These are phyloP conservation scores for Coleophora flavipennella DNA, from an alignment of 2,888 invertebrate species.

Conservation along the genomic window DNA sequence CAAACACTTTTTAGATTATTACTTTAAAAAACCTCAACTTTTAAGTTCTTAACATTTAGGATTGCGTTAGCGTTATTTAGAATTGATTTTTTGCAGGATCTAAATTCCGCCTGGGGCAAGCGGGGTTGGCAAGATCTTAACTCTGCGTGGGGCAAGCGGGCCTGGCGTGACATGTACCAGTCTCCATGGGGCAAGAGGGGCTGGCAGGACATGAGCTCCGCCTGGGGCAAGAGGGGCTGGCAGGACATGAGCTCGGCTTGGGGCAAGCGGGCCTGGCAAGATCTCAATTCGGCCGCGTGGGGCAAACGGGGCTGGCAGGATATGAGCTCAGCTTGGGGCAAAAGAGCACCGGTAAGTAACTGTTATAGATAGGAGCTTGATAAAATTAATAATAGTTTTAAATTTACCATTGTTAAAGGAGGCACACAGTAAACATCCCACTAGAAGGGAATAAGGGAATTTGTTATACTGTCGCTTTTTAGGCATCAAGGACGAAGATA, in stretches of 20 bases:
- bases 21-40: too few relatives aligned
- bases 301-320: slow-evolving; percentile 41
- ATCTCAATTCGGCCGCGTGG: slow-evolving; percentile 7
- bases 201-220: slow-evolving; percentile 69
- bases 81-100: slow-evolving; percentile 61
- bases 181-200: slow-evolving; percentile 65
- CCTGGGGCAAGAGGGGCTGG: slow-evolving; percentile 72
- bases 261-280: slow-evolving; percentile 45
- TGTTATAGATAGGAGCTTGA: neutral
- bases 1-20: too few relatives aligned
- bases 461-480: too few relatives aligned
- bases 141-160: slow-evolving; percentile 73
- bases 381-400: too few relatives aligned
- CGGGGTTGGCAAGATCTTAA: slow-evolving; percentile 72
- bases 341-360: slow-evolving; percentile 29
- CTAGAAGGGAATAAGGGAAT: too few relatives aligned
- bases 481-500: too few relatives aligned
- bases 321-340: slow-evolving; percentile 49
- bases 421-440: too few relatives aligned
- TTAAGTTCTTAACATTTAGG: too few relatives aligned
- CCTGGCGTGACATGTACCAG: slow-evolving; percentile 71
- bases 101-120: slow-evolving; percentile 72
- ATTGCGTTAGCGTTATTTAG: neutral
- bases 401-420: too few relatives aligned
- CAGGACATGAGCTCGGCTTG: slow-evolving; percentile 43